phyloP scores from a whole-genome alignment of 2,888 invertebrate genomes.

The Drosophila lutescens region DNA sequence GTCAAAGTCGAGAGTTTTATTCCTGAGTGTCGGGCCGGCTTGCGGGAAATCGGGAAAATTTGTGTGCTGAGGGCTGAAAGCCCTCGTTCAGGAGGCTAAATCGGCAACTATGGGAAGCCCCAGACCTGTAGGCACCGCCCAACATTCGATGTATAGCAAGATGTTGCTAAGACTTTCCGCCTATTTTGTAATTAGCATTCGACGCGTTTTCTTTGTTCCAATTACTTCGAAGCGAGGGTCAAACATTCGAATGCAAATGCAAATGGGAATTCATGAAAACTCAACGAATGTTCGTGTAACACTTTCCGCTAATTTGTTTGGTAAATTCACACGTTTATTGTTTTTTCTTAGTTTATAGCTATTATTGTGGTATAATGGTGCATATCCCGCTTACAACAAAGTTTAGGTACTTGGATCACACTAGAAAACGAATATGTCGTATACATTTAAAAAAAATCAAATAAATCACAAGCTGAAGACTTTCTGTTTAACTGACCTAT shows the following conservation, averaged over 20 bases:
- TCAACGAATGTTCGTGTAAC: too few relatives aligned
- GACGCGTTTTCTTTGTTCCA: constrained; percentile 31
- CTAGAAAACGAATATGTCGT: too few relatives aligned
- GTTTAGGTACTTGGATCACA: background rate
- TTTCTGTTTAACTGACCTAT: too few relatives aligned
- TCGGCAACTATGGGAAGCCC: constrained; percentile 23
- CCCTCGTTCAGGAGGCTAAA: constrained; percentile 22
- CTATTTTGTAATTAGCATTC: constrained; percentile 30
- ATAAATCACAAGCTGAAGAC: too few relatives aligned
- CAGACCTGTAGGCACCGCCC: constrained; percentile 16
- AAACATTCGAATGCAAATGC: background rate
- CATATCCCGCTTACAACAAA: constrained; percentile 33
- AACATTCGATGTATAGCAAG: constrained; percentile 19
- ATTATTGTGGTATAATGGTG: constrained; percentile 6
- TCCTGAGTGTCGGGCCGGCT: background rate
- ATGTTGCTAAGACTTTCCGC: constrained; percentile 9
- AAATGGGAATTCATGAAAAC: constrained; percentile 32
- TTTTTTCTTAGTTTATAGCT: too few relatives aligned
- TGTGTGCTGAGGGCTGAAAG: constrained; percentile 1
- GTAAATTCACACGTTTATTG: too few relatives aligned
- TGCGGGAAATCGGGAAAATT: constrained; percentile 44
- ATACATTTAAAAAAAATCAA: too few relatives aligned
- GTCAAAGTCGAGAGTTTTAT: constrained; percentile 15
- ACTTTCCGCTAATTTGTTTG: too few relatives aligned
- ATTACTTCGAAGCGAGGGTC: constrained; percentile 28